phyloP scores from a whole-genome alignment of 2,888 invertebrate genomes.

The Diaprepes abbreviatus region DNA sequence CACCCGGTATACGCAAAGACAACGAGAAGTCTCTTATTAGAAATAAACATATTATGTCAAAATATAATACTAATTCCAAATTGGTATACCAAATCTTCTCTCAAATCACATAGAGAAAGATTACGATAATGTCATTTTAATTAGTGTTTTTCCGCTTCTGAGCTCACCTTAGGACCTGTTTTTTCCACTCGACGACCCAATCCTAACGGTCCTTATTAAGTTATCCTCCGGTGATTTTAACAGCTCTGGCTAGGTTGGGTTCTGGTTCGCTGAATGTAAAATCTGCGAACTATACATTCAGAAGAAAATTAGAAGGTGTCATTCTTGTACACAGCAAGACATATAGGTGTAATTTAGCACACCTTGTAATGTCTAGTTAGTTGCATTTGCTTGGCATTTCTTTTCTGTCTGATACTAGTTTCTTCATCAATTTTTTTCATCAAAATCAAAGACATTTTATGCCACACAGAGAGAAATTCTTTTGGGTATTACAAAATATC shows the following conservation, averaged over 20 bases:
- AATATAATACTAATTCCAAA: not conserved
- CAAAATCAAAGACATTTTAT: no score
- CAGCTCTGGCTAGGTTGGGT: slow-evolving; percentile 26
- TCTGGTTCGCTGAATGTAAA: slow-evolving; percentile 22
- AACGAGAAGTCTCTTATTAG: no score
- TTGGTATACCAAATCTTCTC: not conserved
- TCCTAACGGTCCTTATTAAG: slow-evolving; percentile 37
- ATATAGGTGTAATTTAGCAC: not conserved
- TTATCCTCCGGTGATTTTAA: slow-evolving; percentile 38
- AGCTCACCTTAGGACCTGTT: slow-evolving; percentile 28
- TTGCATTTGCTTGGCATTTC: no score
- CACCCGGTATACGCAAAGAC: no score
- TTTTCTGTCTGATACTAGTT: no score
- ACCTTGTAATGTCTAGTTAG: no score
- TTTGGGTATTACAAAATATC: no score
- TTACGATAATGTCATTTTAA: slow-evolving; percentile 33
- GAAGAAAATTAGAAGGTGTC: slow-evolving; percentile 22
- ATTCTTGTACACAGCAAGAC: not conserved
- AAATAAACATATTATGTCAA: not conserved
- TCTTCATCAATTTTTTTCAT: no score
- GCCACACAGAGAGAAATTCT: no score
- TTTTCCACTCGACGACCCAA: slow-evolving; percentile 33
- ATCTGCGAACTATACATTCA: slow-evolving; percentile 20
- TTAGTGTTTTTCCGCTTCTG: slow-evolving; percentile 39
- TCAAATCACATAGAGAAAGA: not conserved